Percentiles rank a stretch among this genome's conserved stretches.
phyloP scores from a whole-genome alignment of 1,140 invertebrate species.

The Brachionus sp. region DNA sequence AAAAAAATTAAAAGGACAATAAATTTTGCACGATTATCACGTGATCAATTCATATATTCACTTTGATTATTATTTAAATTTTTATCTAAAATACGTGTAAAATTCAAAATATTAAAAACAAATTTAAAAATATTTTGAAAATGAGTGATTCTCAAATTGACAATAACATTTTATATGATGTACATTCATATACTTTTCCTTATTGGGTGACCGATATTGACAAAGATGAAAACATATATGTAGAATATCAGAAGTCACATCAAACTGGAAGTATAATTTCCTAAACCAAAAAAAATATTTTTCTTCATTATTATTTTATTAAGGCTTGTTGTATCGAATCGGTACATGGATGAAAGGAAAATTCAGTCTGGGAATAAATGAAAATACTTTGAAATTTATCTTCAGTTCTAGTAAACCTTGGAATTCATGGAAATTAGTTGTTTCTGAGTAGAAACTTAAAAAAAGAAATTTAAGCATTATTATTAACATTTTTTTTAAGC shows the following conservation, averaged over 20 bases:
- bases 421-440: conserved; percentile 36
- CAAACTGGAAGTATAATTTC: neutral
- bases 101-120: neutral
- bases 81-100: conserved; percentile 2
- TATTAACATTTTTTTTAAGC: neutral
- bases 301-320: neutral
- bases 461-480: neutral
- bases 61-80: neutral
- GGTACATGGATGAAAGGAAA: conserved; percentile 32
- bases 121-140: neutral
- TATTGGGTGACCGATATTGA: neutral
- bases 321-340: neutral
- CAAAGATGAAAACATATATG: neutral
- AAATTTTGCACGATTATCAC: neutral
- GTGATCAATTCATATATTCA: neutral
- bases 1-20: neutral
- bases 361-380: neutral
- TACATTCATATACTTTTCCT: conserved; percentile 3
- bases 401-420: conserved; percentile 37
- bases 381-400: conserved; percentile 34
- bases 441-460: neutral
- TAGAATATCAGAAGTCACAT: conserved; percentile 7
- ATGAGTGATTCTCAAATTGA: neutral
- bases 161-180: conserved; percentile 1
- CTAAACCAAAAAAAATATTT: neutral